Conservation (phyloP, 2,888 invertebrate genomes). For the Morpho deidamia region DNA sequence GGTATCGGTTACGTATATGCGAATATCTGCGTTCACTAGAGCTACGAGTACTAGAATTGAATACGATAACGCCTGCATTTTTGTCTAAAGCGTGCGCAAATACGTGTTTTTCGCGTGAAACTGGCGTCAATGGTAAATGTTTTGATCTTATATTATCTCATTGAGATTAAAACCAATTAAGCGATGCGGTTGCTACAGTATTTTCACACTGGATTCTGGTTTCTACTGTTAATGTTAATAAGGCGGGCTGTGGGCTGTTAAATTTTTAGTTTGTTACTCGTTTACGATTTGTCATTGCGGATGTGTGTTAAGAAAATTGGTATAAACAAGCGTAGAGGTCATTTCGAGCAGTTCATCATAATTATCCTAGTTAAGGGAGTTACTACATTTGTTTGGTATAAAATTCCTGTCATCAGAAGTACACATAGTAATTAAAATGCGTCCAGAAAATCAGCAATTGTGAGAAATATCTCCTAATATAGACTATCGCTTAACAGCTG, state of each 20-base stretch:
- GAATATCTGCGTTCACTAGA: conserved; percentile 42
- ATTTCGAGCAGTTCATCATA: conserved; percentile 18
- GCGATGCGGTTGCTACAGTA: conserved; percentile 26
- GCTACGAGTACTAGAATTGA: conserved; percentile 22
- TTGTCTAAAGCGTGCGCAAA: conserved; percentile 30
- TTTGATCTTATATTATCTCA: conserved; percentile 45
- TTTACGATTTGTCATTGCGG: conserved; percentile 22
- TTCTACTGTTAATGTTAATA: conserved; percentile 24
- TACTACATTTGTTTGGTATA: not conserved
- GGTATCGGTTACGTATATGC: conserved; percentile 45
- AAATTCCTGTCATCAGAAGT: too few species aligned
- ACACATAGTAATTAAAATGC: too few species aligned
- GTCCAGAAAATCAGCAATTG: too few species aligned
- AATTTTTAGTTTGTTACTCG: conserved; percentile 13
- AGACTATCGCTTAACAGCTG: too few species aligned
- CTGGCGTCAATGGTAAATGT: conserved; percentile 39
- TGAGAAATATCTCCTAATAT: too few species aligned
- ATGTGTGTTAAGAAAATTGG: conserved; percentile 38
- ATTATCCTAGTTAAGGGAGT: conserved; percentile 14
- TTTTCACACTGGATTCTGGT: conserved; percentile 27
- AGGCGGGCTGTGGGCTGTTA: not conserved
- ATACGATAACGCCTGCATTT: conserved; percentile 31
- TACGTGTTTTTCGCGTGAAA: conserved; percentile 34
- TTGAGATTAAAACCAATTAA: conserved; percentile 34
- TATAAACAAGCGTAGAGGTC: conserved; percentile 47